Percentiles rank a stretch among this genome's conserved stretches.
Evolutionary conservation across 1,140 invertebrate genomes (phyloP).

Genomic region (Drosophila pseudoobscura): DNA sequence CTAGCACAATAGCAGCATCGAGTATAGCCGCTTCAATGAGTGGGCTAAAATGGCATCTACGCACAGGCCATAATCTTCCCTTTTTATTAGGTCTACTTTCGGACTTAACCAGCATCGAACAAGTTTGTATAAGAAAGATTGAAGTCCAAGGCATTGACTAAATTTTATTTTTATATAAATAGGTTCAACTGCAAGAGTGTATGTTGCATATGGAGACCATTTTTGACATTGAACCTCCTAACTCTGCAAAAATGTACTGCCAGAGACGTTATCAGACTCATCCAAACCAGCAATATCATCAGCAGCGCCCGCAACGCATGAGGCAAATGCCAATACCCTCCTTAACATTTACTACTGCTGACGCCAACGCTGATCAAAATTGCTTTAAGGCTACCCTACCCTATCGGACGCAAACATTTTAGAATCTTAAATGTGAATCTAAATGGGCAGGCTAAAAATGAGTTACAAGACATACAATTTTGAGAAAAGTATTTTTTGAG

Average conservation of each 20-base stretch:
- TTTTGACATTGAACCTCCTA: constrained; percentile 80
- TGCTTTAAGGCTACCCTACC: too few relatives aligned
- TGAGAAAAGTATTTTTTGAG: too few relatives aligned
- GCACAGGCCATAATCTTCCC: constrained; percentile 82
- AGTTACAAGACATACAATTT: too few relatives aligned
- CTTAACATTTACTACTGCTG: not conserved
- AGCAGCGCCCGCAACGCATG: constrained; percentile 14
- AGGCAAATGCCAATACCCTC: constrained; percentile 12
- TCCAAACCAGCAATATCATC: constrained; percentile 28
- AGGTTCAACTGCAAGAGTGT: constrained; percentile 88
- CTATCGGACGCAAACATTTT: too few relatives aligned
- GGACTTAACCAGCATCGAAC: constrained; percentile 73
- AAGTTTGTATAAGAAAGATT: constrained; percentile 53
- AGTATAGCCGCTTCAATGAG: constrained; percentile 92
- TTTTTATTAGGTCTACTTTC: constrained; percentile 67
- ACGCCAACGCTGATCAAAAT: not conserved
- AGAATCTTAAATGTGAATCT: too few relatives aligned
- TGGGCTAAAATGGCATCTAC: constrained; percentile 89
- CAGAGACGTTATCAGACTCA: constrained; percentile 37
- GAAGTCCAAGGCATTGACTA: not conserved
- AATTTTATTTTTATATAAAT: constrained; percentile 20
- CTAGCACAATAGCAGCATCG: constrained; percentile 94
- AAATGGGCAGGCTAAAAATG: too few relatives aligned
- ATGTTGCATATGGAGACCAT: constrained; percentile 88
- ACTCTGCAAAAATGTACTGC: constrained; percentile 38